Evolutionary conservation across 1,140 invertebrate genomes (phyloP).

Genomic region (Tachypleus tridentatus): DNA sequence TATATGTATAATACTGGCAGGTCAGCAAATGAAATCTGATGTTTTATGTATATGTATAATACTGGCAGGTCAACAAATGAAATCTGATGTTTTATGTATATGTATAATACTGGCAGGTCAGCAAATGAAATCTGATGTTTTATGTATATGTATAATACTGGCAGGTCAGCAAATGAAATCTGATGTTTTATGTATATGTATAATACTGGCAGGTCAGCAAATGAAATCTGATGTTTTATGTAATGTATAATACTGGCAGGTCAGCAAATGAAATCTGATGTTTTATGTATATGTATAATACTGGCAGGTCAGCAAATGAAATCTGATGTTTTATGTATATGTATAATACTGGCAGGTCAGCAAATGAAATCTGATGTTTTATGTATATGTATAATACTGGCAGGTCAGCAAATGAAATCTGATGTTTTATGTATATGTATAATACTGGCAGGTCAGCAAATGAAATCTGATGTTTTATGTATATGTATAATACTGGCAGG

Average conservation of each 20-base stretch:
- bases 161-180: not conserved
- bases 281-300: not conserved
- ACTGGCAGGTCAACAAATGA: constrained; percentile 1
- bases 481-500: not conserved
- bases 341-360: not conserved
- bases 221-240: constrained; percentile 1
- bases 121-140: constrained; percentile 4
- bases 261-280: constrained; percentile 4
- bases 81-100: not conserved
- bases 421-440: constrained; percentile 1
- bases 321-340: not conserved
- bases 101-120: constrained; percentile 1
- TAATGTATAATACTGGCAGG: not conserved
- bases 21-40: constrained; percentile 1
- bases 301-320: not conserved
- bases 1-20: not conserved
- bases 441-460: constrained; percentile 1
- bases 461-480: not conserved
- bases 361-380: constrained; percentile 4
- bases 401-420: not conserved
- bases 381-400: not conserved
- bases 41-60: constrained; percentile 1
- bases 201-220: constrained; percentile 3
- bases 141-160: not conserved
- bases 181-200: not conserved